Evolutionary conservation across 2,113 vertebrate genomes (phyloP).

Genomic region (Daubentonia madagascariensis): DNA sequence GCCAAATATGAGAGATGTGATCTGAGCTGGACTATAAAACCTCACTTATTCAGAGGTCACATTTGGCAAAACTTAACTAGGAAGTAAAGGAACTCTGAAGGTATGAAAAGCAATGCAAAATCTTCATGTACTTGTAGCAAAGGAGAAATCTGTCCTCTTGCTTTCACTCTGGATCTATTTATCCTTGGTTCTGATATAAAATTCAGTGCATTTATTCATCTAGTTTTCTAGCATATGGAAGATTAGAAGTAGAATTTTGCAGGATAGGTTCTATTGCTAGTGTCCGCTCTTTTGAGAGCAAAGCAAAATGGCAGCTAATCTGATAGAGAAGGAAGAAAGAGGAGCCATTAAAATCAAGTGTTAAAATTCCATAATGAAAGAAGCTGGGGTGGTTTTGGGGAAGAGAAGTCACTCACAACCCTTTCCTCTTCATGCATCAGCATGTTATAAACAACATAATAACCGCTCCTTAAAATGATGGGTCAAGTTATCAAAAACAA

Average conservation of each 20-base stretch:
- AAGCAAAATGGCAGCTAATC: background rate
- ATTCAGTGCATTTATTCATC: background rate
- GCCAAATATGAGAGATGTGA: background rate
- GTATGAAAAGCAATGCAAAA: background rate
- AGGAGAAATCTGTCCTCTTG: background rate
- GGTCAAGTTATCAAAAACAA: slow-evolving; percentile 16
- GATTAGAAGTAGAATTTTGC: background rate
- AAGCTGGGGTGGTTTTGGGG: background rate
- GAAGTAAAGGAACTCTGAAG: background rate
- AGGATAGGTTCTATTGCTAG: background rate
- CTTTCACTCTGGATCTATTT: background rate
- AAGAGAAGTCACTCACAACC: background rate
- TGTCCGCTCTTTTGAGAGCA: background rate
- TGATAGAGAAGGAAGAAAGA: background rate
- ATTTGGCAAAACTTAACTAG: background rate
- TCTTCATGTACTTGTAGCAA: background rate
- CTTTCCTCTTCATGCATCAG: background rate
- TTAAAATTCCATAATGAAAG: background rate
- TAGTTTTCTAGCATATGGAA: background rate
- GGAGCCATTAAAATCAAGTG: background rate
- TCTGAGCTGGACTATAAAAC: background rate
- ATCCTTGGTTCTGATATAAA: background rate
- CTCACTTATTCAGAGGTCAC: background rate
- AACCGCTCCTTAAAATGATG: background rate
- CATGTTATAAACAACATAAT: background rate